phyloP scores from a whole-genome alignment of 2,888 invertebrate genomes.

The Carcina quercana region DNA sequence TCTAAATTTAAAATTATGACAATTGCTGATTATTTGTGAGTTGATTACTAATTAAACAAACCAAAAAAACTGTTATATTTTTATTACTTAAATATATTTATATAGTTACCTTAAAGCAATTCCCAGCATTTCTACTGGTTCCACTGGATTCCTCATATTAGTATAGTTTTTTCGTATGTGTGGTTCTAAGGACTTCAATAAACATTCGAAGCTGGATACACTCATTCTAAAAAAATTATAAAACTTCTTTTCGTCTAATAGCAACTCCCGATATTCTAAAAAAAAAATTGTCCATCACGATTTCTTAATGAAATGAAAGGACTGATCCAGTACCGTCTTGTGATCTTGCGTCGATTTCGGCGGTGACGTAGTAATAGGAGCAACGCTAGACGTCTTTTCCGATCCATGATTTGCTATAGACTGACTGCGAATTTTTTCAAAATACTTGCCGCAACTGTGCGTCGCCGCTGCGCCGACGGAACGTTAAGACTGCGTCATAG shows the following conservation, averaged over 20 bases:
- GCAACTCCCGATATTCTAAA: too few relatives aligned
- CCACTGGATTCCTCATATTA: constrained; percentile 24
- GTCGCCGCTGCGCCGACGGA: constrained; percentile 15
- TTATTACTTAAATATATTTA: too few relatives aligned
- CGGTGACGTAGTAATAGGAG: too few relatives aligned
- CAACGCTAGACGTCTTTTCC: constrained; percentile 20
- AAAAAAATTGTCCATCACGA: too few relatives aligned
- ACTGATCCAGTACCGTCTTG: too few relatives aligned
- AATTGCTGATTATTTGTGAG: too few relatives aligned
- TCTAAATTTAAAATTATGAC: too few relatives aligned
- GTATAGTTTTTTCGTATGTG: constrained; percentile 24
- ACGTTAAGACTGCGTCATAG: constrained; percentile 13
- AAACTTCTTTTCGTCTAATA: too few relatives aligned
- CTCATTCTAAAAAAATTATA: constrained; percentile 20
- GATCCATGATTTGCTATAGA: constrained; percentile 19
- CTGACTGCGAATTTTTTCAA: constrained; percentile 17
- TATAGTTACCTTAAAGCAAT: constrained; percentile 25
- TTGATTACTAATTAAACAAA: too few relatives aligned
- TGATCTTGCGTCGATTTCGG: too few relatives aligned
- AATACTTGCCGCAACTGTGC: constrained; percentile 17
- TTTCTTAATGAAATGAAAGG: too few relatives aligned
- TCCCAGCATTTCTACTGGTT: constrained; percentile 23
- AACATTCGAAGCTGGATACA: constrained; percentile 20
- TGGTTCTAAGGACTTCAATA: constrained; percentile 23
- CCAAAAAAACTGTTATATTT: too few relatives aligned